These are phyloP conservation scores for Marisa cornuarietis DNA, from an alignment of 1,140 invertebrate species.

Conservation along the genomic window DNA sequence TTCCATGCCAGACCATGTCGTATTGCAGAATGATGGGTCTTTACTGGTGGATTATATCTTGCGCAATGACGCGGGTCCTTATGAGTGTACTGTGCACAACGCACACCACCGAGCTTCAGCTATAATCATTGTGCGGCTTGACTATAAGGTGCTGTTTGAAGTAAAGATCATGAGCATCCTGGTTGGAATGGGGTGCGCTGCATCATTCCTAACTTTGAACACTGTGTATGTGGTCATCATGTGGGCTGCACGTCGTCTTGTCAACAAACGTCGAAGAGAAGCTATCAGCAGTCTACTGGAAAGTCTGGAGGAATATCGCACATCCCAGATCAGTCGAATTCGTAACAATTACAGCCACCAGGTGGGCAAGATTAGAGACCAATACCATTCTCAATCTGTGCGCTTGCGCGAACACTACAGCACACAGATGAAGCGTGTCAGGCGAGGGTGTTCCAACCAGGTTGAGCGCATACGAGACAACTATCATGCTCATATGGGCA, in stretches of 20 bases:
- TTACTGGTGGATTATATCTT: constrained; percentile 74
- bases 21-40: constrained; percentile 75
- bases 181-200: constrained; percentile 81
- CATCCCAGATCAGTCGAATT: constrained; percentile 47
- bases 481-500: constrained; percentile 78
- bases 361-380: constrained; percentile 69
- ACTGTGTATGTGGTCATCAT: constrained; percentile 46
- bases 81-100: constrained; percentile 87
- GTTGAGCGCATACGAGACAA: constrained; percentile 92
- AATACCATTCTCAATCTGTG: constrained; percentile 79
- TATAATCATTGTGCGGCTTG: constrained; percentile 44
- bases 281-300: constrained; percentile 56
- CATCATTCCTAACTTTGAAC: constrained; percentile 75
- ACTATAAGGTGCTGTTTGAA: constrained; percentile 71
- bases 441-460: constrained; percentile 91
- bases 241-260: constrained; percentile 41
- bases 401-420: constrained; percentile 88
- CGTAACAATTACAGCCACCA: constrained; percentile 73
- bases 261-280: constrained; percentile 51
- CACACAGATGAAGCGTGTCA: constrained; percentile 86
- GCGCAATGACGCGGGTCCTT: constrained; percentile 85
- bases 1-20: constrained; percentile 36
- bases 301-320: constrained; percentile 55
- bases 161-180: constrained; percentile 85
- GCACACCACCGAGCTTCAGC: constrained; percentile 76